phyloP scores from a whole-genome alignment of 2,113 vertebrate genomes.

The Tetrax tetrax region DNA sequence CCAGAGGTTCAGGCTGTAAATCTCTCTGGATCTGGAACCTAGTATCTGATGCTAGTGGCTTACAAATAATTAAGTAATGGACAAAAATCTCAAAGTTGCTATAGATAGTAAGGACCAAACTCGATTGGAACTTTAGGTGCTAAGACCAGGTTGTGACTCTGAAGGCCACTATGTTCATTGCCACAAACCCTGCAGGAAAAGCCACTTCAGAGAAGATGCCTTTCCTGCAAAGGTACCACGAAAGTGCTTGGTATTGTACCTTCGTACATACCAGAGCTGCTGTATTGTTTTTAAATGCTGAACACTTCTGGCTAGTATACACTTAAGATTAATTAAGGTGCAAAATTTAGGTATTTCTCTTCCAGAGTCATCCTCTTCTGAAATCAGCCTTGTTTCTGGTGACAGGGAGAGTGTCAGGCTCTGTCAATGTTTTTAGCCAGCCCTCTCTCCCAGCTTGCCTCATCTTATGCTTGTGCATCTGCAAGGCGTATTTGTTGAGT shows the following conservation, averaged over 20 bases:
- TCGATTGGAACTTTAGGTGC: background rate
- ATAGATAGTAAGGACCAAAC: background rate
- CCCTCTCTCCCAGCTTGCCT: background rate
- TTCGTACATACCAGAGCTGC: background rate
- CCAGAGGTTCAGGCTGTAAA: background rate
- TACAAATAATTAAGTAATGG: background rate
- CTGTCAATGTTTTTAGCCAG: background rate
- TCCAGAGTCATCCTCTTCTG: background rate
- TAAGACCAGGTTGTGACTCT: background rate
- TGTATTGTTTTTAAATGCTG: background rate
- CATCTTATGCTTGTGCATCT: background rate
- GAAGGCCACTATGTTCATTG: accelerated
- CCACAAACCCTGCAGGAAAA: background rate
- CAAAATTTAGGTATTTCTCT: background rate
- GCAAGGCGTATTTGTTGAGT: background rate
- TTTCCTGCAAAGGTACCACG: background rate
- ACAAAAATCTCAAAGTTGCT: background rate
- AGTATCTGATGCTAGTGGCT: background rate
- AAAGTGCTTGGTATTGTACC: background rate
- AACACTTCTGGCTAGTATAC: too few species aligned
- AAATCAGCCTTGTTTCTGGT: background rate
- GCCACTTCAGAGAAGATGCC: background rate
- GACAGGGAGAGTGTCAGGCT: background rate
- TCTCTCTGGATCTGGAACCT: background rate
- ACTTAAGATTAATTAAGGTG: background rate